A percentile compares a stretch with the other conserved stretches of the same genome.
Conservation (phyloP, 2,888 invertebrate species). For the Xylota sylvarum region DNA sequence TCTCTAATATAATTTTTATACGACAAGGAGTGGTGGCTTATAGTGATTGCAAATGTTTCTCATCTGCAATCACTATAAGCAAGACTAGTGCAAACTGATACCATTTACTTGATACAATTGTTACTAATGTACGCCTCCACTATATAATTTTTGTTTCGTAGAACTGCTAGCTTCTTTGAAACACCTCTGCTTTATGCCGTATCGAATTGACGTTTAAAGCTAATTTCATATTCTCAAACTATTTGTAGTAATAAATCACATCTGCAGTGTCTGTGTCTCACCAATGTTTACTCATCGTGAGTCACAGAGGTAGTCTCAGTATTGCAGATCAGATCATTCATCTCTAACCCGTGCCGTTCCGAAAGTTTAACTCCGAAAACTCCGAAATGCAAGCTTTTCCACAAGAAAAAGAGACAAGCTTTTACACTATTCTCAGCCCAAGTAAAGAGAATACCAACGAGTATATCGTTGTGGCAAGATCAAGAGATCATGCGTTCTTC, state of each 20-base stretch:
- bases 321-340: background rate
- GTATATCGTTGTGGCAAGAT: conserved; percentile 1
- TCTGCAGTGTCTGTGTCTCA: background rate
- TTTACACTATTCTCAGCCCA: background rate
- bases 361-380: conserved; percentile 12
- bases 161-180: background rate
- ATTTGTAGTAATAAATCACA: background rate
- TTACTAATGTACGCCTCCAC: background rate
- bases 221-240: background rate
- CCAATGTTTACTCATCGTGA: background rate
- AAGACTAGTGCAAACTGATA: no score
- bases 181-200: background rate
- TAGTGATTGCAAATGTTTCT: no score
- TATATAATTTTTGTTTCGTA: background rate
- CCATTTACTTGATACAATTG: no score
- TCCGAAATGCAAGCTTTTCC: conserved; percentile 30
- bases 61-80: no score
- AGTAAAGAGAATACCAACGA: conserved; percentile 10
- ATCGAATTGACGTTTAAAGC: background rate
- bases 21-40: no score
- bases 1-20: no score
- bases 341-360: background rate
- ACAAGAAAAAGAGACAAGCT: conserved; percentile 27
- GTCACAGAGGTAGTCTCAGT: background rate
- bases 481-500: conserved; percentile 37